Evolutionary conservation across 2,797 vertebrate genomes (phyloP), one percentile per base, ranked within the genome.

Genomic region (Eulemur mongoz): DNA sequence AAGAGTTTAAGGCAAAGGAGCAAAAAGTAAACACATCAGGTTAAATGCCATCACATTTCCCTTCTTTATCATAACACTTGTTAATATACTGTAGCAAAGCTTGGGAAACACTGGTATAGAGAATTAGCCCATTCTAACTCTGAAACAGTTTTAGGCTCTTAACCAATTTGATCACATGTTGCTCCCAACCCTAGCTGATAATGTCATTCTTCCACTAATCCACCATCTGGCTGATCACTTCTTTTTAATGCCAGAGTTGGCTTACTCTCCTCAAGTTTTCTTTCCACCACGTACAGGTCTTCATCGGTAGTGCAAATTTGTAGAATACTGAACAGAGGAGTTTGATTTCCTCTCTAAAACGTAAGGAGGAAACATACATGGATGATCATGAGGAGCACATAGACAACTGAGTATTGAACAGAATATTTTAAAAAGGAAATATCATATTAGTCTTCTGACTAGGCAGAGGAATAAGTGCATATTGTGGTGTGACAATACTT

Each of bases 371-470:
- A 85, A 83, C 65, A 72, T 65, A 85, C 30, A 80, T 61, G 22
- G 57, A 61, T 63, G 23, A 57, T 67, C 13, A 40, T 48, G 7
- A 94, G 82, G 52, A 78, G 1, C 38, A 82, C 20, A 79, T 14
- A 65, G 32, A 61, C 9, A 89, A 63, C 50, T 70, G 8, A 89
- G 9, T 89, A 92, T 5, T 75, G 7, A 94, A 83, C 10, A 84
- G 35, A 92, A 59, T 93, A 83, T 50, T 92, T 83, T 94, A 20
- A 78, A 76, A 96, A 76, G 40, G 27, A 94, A 96, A 81, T 54
- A 83, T 54, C 32, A 50, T 57, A 81, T 40, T 81, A 72, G 38
- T 82, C 15, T 85, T 91, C 17, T 63, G 13, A 87, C 23, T 59
- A 61, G 32, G 32, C 48, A 87, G 48, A 90, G 5, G 59, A 81